Evolutionary conservation across 2,797 vertebrate genomes (phyloP), one percentile per base, ranked within the genome.

Genomic region (Microcaecilia unicolor): DNA sequence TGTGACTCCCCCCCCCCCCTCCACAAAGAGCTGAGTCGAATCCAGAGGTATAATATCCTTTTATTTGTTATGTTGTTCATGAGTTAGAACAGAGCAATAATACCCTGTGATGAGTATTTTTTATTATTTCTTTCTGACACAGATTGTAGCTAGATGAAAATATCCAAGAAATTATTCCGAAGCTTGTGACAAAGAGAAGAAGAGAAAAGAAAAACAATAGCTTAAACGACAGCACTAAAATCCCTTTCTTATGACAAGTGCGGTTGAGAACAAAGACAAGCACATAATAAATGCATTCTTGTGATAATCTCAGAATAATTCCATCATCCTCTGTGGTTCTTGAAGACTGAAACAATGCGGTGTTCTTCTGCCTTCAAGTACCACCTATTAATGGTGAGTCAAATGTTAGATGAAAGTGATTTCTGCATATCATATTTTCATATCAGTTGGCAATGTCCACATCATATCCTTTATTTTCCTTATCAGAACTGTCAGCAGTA

Each of bases 401-500:
- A n/a, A n/a, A n/a, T n/a, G 18, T 15, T 48, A 51, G 48, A 44
- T 42, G 29, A n/a, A n/a, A 48, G 43, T 31, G 37, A 29, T 35
- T 55, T 51, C 45, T 48, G 18, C 60, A 22, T 46, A 58, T 68
- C 43, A 58, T 35, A 59, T 62, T 62, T 62, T 53, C 25, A 48
- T 58, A 68, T 68, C 65, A 58, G 62, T 68, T 55, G 53, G 46
- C 60, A 65, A 55, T 53, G 58, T 41, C 53, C 36, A 34, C 46
- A 53, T 60, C 65, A 60, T 41, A 62, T 60, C 48, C 34, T 48
- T 68, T 65, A 50, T 46, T 44, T 46, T 25, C 38, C 45, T 40
- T 60, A 68, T 62, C 65, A 68, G 58, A 68, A 65, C 62, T 62
- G 46, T 62, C 44, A 65, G 25, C 48, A 65, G 64, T 60, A 65